Percentiles rank a stretch among this genome's conserved stretches.
phyloP scores from a whole-genome alignment of 2,113 vertebrate species.

The Rhinoderma darwinii region DNA sequence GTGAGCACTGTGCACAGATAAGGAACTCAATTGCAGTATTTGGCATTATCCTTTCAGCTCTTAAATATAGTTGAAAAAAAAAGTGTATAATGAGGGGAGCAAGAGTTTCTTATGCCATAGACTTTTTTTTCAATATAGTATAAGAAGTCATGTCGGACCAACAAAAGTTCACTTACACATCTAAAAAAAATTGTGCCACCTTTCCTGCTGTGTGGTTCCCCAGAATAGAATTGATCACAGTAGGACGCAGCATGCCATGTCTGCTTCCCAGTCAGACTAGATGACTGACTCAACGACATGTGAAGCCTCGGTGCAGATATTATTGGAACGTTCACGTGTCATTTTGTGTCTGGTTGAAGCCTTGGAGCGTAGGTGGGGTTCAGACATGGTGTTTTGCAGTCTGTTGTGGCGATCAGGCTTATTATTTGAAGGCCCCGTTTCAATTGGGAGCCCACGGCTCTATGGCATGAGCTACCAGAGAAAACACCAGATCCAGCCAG shows the following conservation, averaged over 20 bases:
- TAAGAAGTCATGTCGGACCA: background rate
- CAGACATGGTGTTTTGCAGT: background rate
- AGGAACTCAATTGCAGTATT: no score
- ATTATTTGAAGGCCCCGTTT: background rate
- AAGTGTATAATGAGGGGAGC: no score
- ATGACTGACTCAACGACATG: background rate
- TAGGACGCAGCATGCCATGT: background rate
- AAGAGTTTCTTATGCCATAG: no score
- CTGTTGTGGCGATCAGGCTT: background rate
- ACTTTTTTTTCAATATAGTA: no score
- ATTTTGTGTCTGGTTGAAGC: background rate
- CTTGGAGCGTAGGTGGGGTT: background rate
- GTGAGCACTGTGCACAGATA: background rate
- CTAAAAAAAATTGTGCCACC: background rate
- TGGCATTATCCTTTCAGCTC: background rate
- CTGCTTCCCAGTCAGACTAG: background rate
- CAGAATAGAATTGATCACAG: background rate
- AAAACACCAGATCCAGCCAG: no score
- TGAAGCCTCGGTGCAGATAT: background rate
- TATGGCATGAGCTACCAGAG: background rate
- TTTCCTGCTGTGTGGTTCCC: background rate
- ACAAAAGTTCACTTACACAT: background rate
- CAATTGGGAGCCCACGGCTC: background rate
- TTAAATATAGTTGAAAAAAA: background rate
- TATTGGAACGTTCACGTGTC: background rate